Percentiles rank a stretch among this genome's conserved stretches.
phyloP scores from a whole-genome alignment of 2,888 invertebrate genomes.

The Trisateles emortualis region DNA sequence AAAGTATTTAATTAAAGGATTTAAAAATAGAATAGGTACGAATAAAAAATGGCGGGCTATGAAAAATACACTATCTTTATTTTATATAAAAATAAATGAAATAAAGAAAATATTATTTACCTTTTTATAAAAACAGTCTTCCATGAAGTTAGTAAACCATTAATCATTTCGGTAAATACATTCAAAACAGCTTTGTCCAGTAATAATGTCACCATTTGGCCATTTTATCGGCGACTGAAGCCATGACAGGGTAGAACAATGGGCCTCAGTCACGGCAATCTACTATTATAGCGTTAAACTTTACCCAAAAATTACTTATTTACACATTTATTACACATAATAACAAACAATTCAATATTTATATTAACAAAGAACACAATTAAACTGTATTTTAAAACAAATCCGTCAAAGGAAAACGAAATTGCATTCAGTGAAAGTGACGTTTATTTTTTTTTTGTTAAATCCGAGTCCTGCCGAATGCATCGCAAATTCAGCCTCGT shows the following conservation, averaged over 20 bases:
- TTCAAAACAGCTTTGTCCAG: not conserved
- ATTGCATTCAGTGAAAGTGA: slow-evolving; percentile 69
- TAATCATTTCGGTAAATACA: not conserved
- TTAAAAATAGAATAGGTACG: too few relatives aligned
- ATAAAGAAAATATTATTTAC: too few relatives aligned
- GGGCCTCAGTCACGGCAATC: not conserved
- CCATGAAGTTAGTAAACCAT: not conserved
- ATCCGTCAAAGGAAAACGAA: slow-evolving; percentile 14
- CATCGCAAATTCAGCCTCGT: slow-evolving; percentile 73
- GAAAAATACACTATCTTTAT: too few relatives aligned
- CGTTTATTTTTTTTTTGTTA: slow-evolving; percentile 63
- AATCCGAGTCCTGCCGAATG: slow-evolving; percentile 74
- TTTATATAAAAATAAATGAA: too few relatives aligned
- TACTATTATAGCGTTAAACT: not conserved
- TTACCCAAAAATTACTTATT: too few relatives aligned
- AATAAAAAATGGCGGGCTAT: too few relatives aligned
- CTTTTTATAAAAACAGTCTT: too few relatives aligned
- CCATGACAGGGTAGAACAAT: not conserved
- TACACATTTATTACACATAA: too few relatives aligned
- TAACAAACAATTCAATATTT: not conserved
- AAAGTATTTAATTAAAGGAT: too few relatives aligned
- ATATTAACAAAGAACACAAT: not conserved
- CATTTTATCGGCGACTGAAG: not conserved
- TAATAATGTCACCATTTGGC: not conserved
- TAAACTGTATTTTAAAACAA: not conserved